phyloP scores from a whole-genome alignment of 2,797 vertebrate genomes.

The Megaceryle alcyon region DNA sequence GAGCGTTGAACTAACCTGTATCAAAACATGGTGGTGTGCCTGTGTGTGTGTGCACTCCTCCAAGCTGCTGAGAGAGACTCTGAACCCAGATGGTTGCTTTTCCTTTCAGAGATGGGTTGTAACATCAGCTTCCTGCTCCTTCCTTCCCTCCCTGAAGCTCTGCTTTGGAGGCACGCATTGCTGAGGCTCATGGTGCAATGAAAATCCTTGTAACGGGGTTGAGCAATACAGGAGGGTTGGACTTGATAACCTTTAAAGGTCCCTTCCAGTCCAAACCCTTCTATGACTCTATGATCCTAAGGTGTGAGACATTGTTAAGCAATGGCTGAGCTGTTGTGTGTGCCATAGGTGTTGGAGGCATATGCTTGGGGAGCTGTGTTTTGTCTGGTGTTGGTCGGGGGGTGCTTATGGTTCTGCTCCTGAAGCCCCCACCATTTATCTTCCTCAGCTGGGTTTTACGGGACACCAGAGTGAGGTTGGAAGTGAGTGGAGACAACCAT shows the following conservation, averaged over 20 bases:
- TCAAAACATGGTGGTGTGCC: not conserved
- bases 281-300: not conserved
- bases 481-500: not conserved
- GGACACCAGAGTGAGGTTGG: not conserved
- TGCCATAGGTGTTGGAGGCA: accelerated
- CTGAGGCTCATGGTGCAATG: not conserved
- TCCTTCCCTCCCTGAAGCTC: not conserved
- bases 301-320: accelerated
- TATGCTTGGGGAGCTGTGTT: accelerated
- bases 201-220: not conserved
- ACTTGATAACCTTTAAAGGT: not conserved
- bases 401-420: not conserved
- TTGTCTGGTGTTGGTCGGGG: not conserved
- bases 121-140: not conserved
- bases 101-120: not conserved
- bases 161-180: not conserved
- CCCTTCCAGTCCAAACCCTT: not conserved
- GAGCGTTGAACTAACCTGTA: not conserved
- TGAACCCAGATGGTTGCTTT: not conserved
- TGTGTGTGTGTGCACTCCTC: not conserved
- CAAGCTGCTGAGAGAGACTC: not conserved
- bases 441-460: not conserved
- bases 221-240: not conserved
- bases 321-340: not conserved
- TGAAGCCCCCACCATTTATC: not conserved